Evolutionary conservation across 2,797 vertebrate genomes (phyloP), one percentile per base, ranked within the genome.

Genomic region (Esox masquinongy): DNA sequence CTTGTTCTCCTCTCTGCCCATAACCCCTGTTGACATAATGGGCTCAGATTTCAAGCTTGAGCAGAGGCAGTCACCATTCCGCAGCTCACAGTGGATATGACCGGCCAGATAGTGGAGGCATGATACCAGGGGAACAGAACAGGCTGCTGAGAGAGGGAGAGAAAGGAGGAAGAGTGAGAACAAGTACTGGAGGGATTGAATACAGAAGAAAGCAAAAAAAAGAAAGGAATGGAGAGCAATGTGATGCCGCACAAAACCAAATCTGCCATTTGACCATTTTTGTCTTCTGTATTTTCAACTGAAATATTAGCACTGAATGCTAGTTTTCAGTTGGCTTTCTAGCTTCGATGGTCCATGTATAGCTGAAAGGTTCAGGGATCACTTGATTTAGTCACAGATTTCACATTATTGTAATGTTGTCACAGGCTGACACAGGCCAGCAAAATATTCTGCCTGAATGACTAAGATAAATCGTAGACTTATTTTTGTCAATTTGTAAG

Each of bases 1-100:
- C 89, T 84, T 82, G 81, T 76, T 31, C 84, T 88, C 82, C 83
- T 86, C 77, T 77, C 79, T 82, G 79, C 78, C 79, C 69, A 69
- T 93, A 92, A 93, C 88, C 83, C 86, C 87, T 86, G 90, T 86
- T 92, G 92, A 92, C 91, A 92, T 89, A 93, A 92, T 92, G 89
- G 90, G 87, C 87, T 91, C 89, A 91, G 82, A 92, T 92, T 92
- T 92, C 88, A 88, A 87, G 90, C 88, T 82, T 76, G 91, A 93
- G 92, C 92, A 90, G 86, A 77, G 77, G 53, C 82, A 86, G 86
- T 82, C 82, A 77, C 82, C 77, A 72, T 36, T 74, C 78, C 24
- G 83, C 75, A 74, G 76, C 82, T 78, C 79, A 74, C 5, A 70
- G 76, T 74, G 82, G 51, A 47, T 76, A 34, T 43, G 73, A 80